Base-by-base conservation (phyloP, 2,113 vertebrate genomes). In the Chrysochloris asiatica region DNA sequence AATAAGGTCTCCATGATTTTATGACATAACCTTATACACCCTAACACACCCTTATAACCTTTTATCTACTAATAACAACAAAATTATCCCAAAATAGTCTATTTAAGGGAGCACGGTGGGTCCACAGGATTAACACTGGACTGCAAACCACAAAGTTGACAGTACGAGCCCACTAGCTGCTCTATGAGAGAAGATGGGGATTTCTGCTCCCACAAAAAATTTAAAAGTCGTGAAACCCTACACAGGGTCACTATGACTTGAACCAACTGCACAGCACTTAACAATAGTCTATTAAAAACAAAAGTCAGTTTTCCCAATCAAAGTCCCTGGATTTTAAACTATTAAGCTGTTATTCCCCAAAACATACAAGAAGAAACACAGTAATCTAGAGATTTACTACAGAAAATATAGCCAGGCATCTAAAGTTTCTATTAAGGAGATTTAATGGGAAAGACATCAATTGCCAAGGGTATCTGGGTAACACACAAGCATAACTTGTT, bases 351-450 rank as follows among this genome's bases (percentile, higher is more conserved):
- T 17, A 19, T 14, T 65, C 69, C 36, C 28, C 59, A 11, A 89
- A 71, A 45, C 4, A 59, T 3, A 4, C 4, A 83, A 30, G 38
- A 69, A 72, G 47, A 50, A 86, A 38, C 61, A 83, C 3, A 45
- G 14, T 56, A 24, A 85, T 75, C 48, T 59, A 59, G 59, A 86
- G 75, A 86, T 85, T 95, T 87, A 92, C 77, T 75, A 52, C 12
- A 47, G 45, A n/a, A 43, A 89, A 71, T 11, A 33, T 2, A 94
- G 69, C 50, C 65, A 83, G 43, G 54, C 72, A 92, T 38, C 92
- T 76, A 50, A 63, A 84, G 54, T 95, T 72, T 52, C 56, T 84
- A 67, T 59, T 75, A 89, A 41, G 47, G 83, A 92, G 87, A 94
- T 85, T 93, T 92, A 89, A 91, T 80, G 75, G 52, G 61, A 87